Evolutionary conservation across 2,113 vertebrate genomes (phyloP).

Genomic region (Zapus hudsonius): DNA sequence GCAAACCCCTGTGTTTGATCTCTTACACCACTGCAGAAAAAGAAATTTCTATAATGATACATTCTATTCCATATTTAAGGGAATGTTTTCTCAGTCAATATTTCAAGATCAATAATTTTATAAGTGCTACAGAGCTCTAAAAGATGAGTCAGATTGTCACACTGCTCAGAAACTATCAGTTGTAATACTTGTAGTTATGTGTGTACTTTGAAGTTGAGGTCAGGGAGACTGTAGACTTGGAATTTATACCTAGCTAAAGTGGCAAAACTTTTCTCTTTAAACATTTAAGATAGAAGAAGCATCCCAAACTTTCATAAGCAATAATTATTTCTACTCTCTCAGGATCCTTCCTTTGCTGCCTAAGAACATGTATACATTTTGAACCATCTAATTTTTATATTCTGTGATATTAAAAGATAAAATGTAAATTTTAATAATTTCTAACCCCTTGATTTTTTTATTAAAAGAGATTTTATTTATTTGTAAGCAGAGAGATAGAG

Average conservation of each 20-base stretch:
- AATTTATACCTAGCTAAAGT: slow-evolving; percentile 46
- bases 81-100: slow-evolving; percentile 30
- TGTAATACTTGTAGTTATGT: slow-evolving; percentile 52
- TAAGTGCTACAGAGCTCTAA: slow-evolving; percentile 34
- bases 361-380: not conserved
- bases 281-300: slow-evolving; percentile 31
- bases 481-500: too few species aligned
- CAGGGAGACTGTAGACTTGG: slow-evolving; percentile 36
- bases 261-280: slow-evolving; percentile 34
- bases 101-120: slow-evolving; percentile 69
- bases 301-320: slow-evolving; percentile 46
- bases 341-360: not conserved
- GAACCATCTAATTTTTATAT: slow-evolving; percentile 41
- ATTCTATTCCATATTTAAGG: slow-evolving; percentile 25
- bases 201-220: slow-evolving; percentile 40
- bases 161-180: slow-evolving; percentile 53
- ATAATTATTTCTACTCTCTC: slow-evolving; percentile 19
- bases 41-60: slow-evolving; percentile 56
- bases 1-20: not conserved
- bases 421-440: slow-evolving; percentile 52
- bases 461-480: too few species aligned
- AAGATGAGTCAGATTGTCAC: slow-evolving; percentile 48
- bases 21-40: not conserved
- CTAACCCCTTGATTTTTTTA: too few species aligned
- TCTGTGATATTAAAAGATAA: slow-evolving; percentile 47